These are phyloP conservation scores for Steinernema khuongi DNA, from an alignment of 1,140 invertebrate species.

Conservation along the genomic window DNA sequence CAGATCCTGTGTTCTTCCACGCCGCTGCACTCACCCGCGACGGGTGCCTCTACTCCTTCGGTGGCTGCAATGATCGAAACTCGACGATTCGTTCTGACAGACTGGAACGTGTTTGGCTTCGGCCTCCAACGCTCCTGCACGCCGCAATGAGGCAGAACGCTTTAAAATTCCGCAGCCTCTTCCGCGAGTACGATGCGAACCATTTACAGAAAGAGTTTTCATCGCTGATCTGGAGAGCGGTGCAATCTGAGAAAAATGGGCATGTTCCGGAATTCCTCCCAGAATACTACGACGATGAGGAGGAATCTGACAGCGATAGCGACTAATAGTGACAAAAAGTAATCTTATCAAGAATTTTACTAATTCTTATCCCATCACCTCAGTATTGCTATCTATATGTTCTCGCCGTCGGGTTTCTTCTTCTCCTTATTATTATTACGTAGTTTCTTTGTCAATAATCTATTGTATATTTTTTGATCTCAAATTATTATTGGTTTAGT, in stretches of 20 bases:
- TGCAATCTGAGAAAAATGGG: no score
- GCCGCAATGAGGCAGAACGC: neutral
- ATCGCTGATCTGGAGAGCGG: no score
- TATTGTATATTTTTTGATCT: neutral
- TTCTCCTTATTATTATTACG: neutral
- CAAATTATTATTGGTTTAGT: neutral
- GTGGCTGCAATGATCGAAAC: neutral
- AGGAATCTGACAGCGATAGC: no score
- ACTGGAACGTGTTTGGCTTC: neutral
- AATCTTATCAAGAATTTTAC: no score
- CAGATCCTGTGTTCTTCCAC: neutral
- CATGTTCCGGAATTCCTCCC: no score
- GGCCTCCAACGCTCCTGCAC: neutral
- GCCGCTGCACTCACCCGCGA: neutral
- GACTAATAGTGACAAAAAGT: no score
- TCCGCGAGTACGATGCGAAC: neutral
- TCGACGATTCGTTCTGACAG: neutral
- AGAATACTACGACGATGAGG: no score
- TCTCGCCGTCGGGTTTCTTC: neutral
- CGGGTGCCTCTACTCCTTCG: neutral
- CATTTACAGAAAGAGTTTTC: neutral
- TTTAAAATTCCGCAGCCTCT: neutral
- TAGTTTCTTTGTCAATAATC: neutral
- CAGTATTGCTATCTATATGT: no score
- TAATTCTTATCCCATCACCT: no score